phyloP scores from a whole-genome alignment of 2,888 invertebrate species.

The Diogma glabrata region DNA sequence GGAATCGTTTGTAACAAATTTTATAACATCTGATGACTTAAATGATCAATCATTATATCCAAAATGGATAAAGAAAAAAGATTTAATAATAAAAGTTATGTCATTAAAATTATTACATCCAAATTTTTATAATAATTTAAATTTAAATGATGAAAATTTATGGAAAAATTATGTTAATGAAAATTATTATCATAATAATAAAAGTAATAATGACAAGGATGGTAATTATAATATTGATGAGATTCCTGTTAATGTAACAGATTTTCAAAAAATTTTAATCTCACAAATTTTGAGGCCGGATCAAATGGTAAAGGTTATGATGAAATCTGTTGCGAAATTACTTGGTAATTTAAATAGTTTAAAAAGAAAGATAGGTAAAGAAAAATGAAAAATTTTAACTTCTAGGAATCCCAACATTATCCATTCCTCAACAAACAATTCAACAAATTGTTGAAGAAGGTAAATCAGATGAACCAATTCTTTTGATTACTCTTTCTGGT shows the following conservation, averaged over 20 bases:
- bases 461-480: conserved; percentile 50
- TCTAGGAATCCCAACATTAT: not conserved
- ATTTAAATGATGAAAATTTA: conserved; percentile 29
- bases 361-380: not conserved
- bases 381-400: not conserved
- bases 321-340: conserved; percentile 54
- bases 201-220: not conserved
- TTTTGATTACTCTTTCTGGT: conserved; percentile 79
- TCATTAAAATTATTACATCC: conserved; percentile 27
- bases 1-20: conserved; percentile 35
- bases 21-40: conserved; percentile 27
- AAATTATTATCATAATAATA: conserved; percentile 1
- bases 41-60: conserved; percentile 19
- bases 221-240: conserved; percentile 44
- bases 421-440: conserved; percentile 26
- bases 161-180: conserved; percentile 29
- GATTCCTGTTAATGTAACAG: conserved; percentile 49
- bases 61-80: conserved; percentile 29
- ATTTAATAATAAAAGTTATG: conserved; percentile 28
- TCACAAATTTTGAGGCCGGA: conserved; percentile 77
- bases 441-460: conserved; percentile 31
- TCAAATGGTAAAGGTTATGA: conserved; percentile 63
- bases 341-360: conserved; percentile 41
- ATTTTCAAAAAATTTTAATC: conserved; percentile 71
- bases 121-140: conserved; percentile 25